Evolutionary conservation across 1,140 invertebrate species (phyloP), one percentile per base, ranked within the genome.

Genomic region (Nephotettix cincticeps): DNA sequence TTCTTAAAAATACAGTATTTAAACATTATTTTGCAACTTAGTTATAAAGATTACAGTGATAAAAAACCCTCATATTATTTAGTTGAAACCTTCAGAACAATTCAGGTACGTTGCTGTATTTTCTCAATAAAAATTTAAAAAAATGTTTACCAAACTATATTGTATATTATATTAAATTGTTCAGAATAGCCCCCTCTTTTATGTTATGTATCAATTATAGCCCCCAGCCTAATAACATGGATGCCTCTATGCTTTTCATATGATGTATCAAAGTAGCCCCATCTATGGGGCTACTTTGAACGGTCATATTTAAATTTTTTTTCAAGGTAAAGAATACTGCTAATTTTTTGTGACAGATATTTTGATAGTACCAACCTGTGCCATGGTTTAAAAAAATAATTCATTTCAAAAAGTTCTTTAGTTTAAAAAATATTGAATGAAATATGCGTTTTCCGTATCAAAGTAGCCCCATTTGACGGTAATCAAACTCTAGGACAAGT

Each of bases 381-480:
- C 47, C 23, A 54, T 19, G 23, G 23, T 19, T 19, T 4, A 54
- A 54, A 54, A 25, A n/a, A 54, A 54, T 54, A n/a, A 19, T n/a
- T 25, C 47, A n/a, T 19, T 6, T 54, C 23, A 19, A 25, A 19
- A 54, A 54, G 17, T 54, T 54, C 23, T 54, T 54, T 25, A 54
- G 17, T n/a, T 4, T 54, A n/a, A n/a, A 3, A 54, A n/a, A n/a
- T 25, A 6, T 54, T 54, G 4, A 54, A 54, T n/a, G 19, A 54
- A 54, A 54, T 19, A 54, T 25, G 17, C 19, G 23, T 54, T 19
- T 54, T n/a, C 19, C 23, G 23, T 54, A 25, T 36, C 47, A 54
- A 54, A 54, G 47, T 54, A 54, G 47, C 47, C 47, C 47, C 23
- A 54, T n/a, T 54, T 54, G 47, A 54, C 47, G 47, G 47, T 63